phyloP scores from a whole-genome alignment of 2,113 vertebrate genomes.

The Pteruthius melanotis region DNA sequence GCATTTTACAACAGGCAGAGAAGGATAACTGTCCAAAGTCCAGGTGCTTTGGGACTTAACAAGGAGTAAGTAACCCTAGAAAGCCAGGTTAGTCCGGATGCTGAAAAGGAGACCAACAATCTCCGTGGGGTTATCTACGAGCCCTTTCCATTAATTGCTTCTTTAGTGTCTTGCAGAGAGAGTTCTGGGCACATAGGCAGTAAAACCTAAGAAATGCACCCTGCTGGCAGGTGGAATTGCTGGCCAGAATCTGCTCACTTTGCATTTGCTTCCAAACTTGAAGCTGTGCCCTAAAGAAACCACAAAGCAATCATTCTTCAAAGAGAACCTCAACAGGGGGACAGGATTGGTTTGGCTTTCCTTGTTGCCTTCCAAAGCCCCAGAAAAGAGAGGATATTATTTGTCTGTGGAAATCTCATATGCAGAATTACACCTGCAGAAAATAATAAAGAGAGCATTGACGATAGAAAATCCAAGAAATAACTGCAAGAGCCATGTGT shows the following conservation, averaged over 20 bases:
- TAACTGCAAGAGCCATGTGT: background rate
- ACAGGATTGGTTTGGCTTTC: background rate
- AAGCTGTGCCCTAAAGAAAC: conserved; percentile 11
- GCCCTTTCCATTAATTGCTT: background rate
- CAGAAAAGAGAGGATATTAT: conserved; percentile 16
- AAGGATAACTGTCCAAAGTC: background rate
- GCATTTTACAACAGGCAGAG: background rate
- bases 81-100: background rate
- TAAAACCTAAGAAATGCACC: background rate
- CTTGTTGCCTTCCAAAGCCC: background rate
- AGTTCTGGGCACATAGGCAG: background rate
- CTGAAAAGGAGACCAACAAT: background rate
- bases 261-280: conserved; percentile 25
- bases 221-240: conserved; percentile 1
- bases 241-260: background rate
- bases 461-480: background rate
- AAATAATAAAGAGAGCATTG: background rate
- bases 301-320: conserved; percentile 25
- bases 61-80: background rate
- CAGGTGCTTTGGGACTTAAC: background rate
- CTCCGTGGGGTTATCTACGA: background rate
- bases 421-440: background rate
- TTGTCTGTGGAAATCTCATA: background rate
- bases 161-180: background rate
- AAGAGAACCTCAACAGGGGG: background rate